Evolutionary conservation across 2,797 vertebrate genomes (phyloP).

Genomic region (Brachymystax lenok): DNA sequence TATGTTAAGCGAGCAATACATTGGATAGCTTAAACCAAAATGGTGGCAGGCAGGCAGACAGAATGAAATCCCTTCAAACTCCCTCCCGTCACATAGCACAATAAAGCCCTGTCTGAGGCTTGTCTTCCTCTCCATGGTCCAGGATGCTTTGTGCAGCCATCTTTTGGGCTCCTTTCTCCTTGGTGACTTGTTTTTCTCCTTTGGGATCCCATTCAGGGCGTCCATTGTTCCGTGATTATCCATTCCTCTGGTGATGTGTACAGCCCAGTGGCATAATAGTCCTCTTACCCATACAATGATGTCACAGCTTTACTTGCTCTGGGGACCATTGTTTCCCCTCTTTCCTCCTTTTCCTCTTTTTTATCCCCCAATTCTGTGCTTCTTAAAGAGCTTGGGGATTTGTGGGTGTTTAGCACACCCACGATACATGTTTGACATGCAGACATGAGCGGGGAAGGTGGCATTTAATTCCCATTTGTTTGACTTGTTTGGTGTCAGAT

Average conservation of each 20-base stretch:
- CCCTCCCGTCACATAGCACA: slow-evolving; percentile 1
- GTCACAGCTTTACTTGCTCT: slow-evolving; percentile 72
- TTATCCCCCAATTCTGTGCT: slow-evolving; percentile 66
- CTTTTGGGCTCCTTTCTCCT: slow-evolving; percentile 66
- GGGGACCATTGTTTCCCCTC: slow-evolving; percentile 66
- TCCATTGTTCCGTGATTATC: slow-evolving; percentile 19
- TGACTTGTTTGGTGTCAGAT: slow-evolving; percentile 53
- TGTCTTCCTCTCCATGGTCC: slow-evolving; percentile 41
- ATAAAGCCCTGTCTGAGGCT: slow-evolving; percentile 1
- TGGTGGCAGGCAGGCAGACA: neutral
- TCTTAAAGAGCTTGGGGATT: slow-evolving; percentile 67
- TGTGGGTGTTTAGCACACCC: slow-evolving; percentile 68
- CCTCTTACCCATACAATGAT: slow-evolving; percentile 67
- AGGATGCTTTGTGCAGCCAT: slow-evolving; percentile 71
- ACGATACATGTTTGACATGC: slow-evolving; percentile 62
- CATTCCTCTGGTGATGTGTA: slow-evolving; percentile 42
- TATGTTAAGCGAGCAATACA: neutral
- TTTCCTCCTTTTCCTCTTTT: slow-evolving; percentile 30
- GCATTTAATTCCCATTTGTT: slow-evolving; percentile 62
- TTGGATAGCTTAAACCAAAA: neutral
- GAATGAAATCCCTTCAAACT: neutral
- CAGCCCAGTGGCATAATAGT: neutral
- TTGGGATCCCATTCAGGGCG: slow-evolving; percentile 70
- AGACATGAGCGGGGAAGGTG: slow-evolving; percentile 53
- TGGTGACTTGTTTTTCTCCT: slow-evolving; percentile 71